phyloP scores from a whole-genome alignment of 2,888 invertebrate genomes.

The Lydus trimaculatus region DNA sequence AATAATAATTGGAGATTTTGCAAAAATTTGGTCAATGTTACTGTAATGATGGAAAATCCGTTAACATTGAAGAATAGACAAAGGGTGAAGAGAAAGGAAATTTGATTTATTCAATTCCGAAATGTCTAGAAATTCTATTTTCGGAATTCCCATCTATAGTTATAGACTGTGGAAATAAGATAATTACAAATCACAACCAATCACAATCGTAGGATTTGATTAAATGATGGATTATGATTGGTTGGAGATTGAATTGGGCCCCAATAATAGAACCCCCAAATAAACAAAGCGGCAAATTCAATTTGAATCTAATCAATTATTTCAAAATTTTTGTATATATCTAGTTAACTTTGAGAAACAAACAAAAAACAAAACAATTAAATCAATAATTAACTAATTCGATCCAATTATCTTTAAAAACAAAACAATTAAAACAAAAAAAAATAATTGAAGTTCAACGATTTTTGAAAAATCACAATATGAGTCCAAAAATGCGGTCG shows the following conservation, averaged over 20 bases:
- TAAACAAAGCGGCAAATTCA: background rate
- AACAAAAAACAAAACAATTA: background rate
- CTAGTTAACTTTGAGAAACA: background rate
- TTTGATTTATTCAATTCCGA: background rate
- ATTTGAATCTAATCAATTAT: background rate
- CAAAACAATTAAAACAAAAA: background rate
- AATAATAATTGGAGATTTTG: background rate
- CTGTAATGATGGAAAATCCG: background rate
- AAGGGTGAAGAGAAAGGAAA: background rate
- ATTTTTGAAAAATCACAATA: too few species aligned
- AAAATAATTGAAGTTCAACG: too few species aligned
- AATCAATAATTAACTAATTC: background rate
- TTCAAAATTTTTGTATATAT: background rate
- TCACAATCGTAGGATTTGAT: background rate
- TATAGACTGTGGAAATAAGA: background rate
- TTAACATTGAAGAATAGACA: background rate
- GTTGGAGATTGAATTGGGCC: background rate
- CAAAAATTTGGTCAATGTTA: background rate
- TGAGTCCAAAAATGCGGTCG: too few species aligned
- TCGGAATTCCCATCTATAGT: background rate
- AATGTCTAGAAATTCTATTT: background rate
- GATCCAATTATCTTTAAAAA: constrained; percentile 18
- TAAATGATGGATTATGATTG: background rate
- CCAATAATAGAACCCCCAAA: background rate
- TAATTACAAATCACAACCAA: background rate